Evolutionary conservation across 2,888 invertebrate species (phyloP), one percentile per base, ranked within the genome.

Genomic region (Trachelus stipa): DNA sequence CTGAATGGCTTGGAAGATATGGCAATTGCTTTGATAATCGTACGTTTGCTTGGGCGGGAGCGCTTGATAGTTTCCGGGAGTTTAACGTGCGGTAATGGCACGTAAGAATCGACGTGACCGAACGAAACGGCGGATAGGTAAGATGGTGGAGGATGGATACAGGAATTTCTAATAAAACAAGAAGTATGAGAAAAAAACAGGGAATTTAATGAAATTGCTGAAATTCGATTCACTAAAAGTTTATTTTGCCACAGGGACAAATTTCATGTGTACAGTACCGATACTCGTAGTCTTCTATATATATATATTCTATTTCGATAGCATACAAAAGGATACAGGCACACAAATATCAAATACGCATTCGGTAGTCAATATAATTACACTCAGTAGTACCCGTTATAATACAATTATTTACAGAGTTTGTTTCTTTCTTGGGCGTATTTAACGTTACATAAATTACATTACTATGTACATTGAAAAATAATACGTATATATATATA

Each of bases 241-340:
- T 90, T 90, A 90, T 90, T 90, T 88, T 85, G 87, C 84, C 84
- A 83, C 82, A 85, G 79, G 83, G 88, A 88, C 88, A 86, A 83
- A 83, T 88, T 87, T 87, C 85, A 86, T 87, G 86, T 87, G 86
- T 87, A 85, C 85, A 87, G 83, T 83, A 79, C 82, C 83, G 82
- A 85, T 85, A 84, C 83, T 85, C 83, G 85, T 85, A 87, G 84
- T 83, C 83, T 78, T 75, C 71, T 35, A 12, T 35, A 35, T 35
- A 35, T 35, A 84, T 83, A 80, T 79, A 73, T 73, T 81, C 78
- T 85, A 83, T 84, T 83, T 89, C 86, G 85, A 85, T 90, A 90
- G 90, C 90, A 90, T 90, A 91, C 89, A 91, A 91, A 90, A 90
- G 89, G 88, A 89, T 90, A 90, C 90, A 91, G 90, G 90, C 90